Evolutionary conservation across 2,113 vertebrate species (phyloP), one percentile per base, ranked within the genome.

Genomic region (Octodon degus): DNA sequence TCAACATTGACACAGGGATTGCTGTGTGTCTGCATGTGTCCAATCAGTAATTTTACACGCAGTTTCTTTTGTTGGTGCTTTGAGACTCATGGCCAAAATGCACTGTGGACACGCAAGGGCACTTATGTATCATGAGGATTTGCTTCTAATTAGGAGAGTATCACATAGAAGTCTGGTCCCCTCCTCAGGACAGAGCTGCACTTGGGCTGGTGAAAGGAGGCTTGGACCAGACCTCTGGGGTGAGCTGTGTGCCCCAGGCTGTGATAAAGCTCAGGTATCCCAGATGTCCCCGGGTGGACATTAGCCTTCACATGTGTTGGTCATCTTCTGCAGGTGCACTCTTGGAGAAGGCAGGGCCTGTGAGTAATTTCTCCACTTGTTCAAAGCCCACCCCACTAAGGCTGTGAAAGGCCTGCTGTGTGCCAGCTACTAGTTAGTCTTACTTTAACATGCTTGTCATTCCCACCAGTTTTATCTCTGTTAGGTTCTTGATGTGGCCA

Each of bases 81-180:
- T 86, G 92, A 91, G 90, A 65, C 86, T 91, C 68, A 6, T 20
- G 70, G 84, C 88, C 76, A 55, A 53, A 62, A 82, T 58, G 89
- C 47, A 47, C 72, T 79, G 95, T 83, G 86, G 86, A 68, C 7
- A 3, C 0, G 24, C 63, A 90, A 63, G 91, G 81, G 70, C 96
- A 53, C 90, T 90, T 88, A 55, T 53, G 55, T 95, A 10, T 90
- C 70, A 67, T 0, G 25, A 72, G 91, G 93, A 67, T 83, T 97
- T 90, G 81, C 88, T 92, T 93, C 87, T 90, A 60, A 67, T 83
- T 77, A 96, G 96, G 87, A 86, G 81, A 94, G 85, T 34, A 43
- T 86, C 72, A n/a, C 19, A 58, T 62, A 14, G 67, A 94, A 47
- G 70, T 12, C 72, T 2, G 50, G 83, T 47, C 62, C 70, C 70